Conservation (phyloP, 2,113 vertebrate species). For the Eulacestoma nigropectus region DNA sequence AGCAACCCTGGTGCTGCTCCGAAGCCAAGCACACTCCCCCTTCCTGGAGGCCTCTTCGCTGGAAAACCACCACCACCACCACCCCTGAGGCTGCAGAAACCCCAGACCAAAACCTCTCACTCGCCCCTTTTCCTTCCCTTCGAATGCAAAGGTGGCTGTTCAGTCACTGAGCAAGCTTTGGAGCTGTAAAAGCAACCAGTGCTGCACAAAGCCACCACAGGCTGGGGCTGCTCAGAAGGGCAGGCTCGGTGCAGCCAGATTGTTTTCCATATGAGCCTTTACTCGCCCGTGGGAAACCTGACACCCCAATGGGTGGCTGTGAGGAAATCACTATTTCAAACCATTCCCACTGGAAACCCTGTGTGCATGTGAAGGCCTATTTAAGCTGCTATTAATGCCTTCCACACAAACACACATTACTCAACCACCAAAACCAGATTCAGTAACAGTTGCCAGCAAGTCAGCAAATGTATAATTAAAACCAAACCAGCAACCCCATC, state of each 20-base stretch:
- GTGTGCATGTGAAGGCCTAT: not conserved
- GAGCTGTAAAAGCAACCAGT: not conserved
- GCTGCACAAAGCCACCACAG: not conserved
- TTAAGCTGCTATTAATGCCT: constrained; percentile 8
- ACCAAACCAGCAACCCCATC: not conserved
- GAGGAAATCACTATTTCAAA: constrained; percentile 3
- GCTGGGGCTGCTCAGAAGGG: not conserved
- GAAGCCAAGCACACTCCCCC: constrained; percentile 83
- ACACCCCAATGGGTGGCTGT: constrained; percentile 36
- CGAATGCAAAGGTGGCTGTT: not conserved
- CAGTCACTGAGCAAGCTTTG: not conserved
- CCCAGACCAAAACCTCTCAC: not conserved
- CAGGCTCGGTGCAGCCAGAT: not conserved
- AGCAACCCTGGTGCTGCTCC: constrained; percentile 70
- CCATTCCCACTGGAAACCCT: not conserved
- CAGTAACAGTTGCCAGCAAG: not conserved
- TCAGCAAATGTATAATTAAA: not conserved
- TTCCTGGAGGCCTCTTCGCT: constrained; percentile 84
- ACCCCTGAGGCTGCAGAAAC: constrained; percentile 21
- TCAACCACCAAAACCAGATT: not conserved
- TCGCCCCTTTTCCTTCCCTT: not conserved
- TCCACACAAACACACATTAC: not conserved
- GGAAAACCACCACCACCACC: constrained; percentile 53
- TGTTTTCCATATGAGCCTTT: constrained; percentile 4
- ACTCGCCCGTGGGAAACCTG: constrained; percentile 11